Evolutionary conservation across 2,797 vertebrate species (phyloP).

Genomic region (Micromesistius poutassou): DNA sequence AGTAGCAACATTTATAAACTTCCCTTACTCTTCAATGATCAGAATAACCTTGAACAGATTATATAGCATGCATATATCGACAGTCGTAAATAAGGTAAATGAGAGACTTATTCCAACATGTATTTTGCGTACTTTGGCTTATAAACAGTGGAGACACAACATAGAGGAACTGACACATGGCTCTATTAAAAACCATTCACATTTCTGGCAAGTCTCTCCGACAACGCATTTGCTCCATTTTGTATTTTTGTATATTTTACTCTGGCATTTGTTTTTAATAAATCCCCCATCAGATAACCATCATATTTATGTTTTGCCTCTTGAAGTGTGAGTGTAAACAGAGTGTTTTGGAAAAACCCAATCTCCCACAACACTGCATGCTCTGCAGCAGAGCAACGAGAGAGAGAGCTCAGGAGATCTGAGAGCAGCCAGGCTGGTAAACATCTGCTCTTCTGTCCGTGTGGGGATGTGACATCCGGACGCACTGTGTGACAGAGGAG

Average conservation of each 20-base stretch:
- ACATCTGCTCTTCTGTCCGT: slow-evolving; percentile 50
- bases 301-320: not conserved
- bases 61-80: not conserved
- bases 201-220: not conserved
- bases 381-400: not conserved
- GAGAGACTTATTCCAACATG: not conserved
- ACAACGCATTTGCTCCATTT: not conserved
- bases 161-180: not conserved
- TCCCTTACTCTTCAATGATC: not conserved
- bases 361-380: not conserved
- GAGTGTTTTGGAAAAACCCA: not conserved
- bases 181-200: not conserved
- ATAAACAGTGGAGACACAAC: not conserved
- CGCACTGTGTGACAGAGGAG: slow-evolving; percentile 39
- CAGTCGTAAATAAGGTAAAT: not conserved
- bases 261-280: not conserved
- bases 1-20: not conserved
- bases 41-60: not conserved
- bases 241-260: not conserved
- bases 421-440: slow-evolving; percentile 33
- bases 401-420: slow-evolving; percentile 21
- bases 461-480: slow-evolving; percentile 18
- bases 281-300: not conserved
- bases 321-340: slow-evolving; percentile 2
- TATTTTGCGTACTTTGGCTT: not conserved